These are phyloP conservation scores for Chinchilla lanigera DNA, from an alignment of 2,113 vertebrate species.

Conservation along the genomic window DNA sequence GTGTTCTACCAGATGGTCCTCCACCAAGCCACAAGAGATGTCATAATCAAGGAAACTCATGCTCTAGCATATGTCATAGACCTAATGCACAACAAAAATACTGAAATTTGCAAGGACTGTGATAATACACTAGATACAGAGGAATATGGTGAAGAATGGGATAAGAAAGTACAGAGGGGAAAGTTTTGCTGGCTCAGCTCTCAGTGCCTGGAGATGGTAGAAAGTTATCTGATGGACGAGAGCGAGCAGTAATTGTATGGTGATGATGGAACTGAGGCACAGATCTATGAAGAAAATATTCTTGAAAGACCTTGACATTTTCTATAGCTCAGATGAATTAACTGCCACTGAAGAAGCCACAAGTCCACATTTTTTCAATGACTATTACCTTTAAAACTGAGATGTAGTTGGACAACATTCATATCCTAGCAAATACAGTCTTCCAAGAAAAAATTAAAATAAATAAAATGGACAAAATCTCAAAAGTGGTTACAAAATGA, in stretches of 20 bases:
- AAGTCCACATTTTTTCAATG: conserved; percentile 93
- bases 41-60: neutral
- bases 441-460: conserved; percentile 32
- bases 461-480: neutral
- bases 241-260: neutral
- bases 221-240: neutral
- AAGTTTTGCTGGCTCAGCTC: neutral
- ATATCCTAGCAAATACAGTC: conserved; percentile 88
- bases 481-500: neutral
- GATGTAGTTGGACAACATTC: conserved; percentile 88
- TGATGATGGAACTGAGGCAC: neutral
- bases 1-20: neutral
- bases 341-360: conserved; percentile 91
- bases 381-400: conserved; percentile 93
- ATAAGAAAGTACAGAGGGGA: neutral
- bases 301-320: neutral
- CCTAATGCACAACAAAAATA: neutral
- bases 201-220: neutral
- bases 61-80: neutral
- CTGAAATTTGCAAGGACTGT: neutral
- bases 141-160: neutral
- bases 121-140: neutral
- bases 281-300: neutral
- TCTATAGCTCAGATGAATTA: conserved; percentile 89
- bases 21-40: neutral